Conservation (phyloP, 2,888 invertebrate species). For the Drosophila greeni region DNA sequence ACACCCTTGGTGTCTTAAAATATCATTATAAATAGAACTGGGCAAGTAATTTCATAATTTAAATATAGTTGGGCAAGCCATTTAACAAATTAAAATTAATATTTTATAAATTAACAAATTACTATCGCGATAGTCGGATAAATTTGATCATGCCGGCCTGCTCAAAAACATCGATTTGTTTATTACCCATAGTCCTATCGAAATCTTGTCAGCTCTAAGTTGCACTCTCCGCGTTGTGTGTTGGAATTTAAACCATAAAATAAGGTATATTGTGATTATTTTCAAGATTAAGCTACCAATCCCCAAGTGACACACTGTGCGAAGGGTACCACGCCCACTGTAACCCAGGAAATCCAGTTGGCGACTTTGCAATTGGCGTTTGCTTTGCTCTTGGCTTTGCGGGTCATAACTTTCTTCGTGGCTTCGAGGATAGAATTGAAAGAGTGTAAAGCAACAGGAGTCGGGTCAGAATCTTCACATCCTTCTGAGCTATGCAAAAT, state of each 20-base stretch:
- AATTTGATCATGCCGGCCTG: neutral
- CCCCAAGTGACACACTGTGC: too few relatives aligned
- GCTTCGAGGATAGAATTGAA: neutral
- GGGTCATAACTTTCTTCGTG: constrained; percentile 12
- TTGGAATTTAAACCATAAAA: constrained; percentile 64
- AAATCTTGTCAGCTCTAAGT: constrained; percentile 1
- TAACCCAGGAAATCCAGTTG: neutral
- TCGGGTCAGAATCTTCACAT: neutral
- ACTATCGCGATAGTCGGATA: neutral
- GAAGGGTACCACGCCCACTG: neutral
- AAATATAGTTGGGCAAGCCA: neutral
- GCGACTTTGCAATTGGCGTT: neutral
- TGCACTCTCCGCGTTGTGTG: constrained; percentile 29
- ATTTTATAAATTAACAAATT: neutral
- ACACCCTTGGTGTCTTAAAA: neutral
- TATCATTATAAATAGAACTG: neutral
- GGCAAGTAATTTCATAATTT: too few relatives aligned
- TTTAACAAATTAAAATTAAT: neutral
- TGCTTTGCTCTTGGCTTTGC: constrained; percentile 1
- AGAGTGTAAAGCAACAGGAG: neutral
- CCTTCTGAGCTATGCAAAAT: constrained; percentile 26
- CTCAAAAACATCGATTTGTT: neutral
- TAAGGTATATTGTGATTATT: constrained; percentile 53
- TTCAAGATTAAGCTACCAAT: neutral
- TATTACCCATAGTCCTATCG: neutral